These are phyloP conservation scores for Nycteola revayana DNA, from an alignment of 2,888 invertebrate species.

Conservation along the genomic window DNA sequence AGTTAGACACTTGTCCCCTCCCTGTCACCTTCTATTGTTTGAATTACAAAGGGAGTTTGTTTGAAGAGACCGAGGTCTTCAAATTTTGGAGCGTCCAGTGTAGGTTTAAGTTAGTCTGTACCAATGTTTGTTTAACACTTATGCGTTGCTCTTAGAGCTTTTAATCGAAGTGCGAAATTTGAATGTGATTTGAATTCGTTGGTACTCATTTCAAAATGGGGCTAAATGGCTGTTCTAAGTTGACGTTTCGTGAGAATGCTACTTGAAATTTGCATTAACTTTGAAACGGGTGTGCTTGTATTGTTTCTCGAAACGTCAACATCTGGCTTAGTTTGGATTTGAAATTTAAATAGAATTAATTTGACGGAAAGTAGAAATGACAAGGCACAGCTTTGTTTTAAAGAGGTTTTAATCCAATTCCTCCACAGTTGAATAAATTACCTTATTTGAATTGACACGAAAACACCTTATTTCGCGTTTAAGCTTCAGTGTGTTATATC, in stretches of 20 bases:
- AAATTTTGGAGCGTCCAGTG: conserved; percentile 49
- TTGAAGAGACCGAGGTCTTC: conserved; percentile 36
- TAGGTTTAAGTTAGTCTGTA: conserved; percentile 67
- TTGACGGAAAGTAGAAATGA: background rate
- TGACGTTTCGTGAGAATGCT: conserved; percentile 43
- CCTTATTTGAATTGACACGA: too few species aligned
- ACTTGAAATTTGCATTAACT: conserved; percentile 66
- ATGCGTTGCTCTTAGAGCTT: conserved; percentile 70
- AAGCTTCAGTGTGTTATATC: too few species aligned
- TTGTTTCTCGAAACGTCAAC: conserved; percentile 33
- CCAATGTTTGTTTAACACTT: conserved; percentile 76
- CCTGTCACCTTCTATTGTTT: conserved; percentile 25
- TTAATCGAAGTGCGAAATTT: conserved; percentile 79
- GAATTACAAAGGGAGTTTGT: conserved; percentile 23
- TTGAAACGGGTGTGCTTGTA: conserved; percentile 35
- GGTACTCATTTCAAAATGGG: conserved; percentile 49
- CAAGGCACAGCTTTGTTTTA: background rate
- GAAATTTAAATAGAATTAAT: conserved; percentile 18
- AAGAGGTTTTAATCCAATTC: too few species aligned
- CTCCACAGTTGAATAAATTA: too few species aligned
- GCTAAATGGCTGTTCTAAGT: conserved; percentile 47
- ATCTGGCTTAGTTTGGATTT: conserved; percentile 30
- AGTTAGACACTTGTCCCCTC: conserved; percentile 42
- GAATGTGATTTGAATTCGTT: conserved; percentile 74
- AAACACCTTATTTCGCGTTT: too few species aligned